Evolutionary conservation across 2,888 invertebrate species (phyloP).

Genomic region (Coleophora deauratella): DNA sequence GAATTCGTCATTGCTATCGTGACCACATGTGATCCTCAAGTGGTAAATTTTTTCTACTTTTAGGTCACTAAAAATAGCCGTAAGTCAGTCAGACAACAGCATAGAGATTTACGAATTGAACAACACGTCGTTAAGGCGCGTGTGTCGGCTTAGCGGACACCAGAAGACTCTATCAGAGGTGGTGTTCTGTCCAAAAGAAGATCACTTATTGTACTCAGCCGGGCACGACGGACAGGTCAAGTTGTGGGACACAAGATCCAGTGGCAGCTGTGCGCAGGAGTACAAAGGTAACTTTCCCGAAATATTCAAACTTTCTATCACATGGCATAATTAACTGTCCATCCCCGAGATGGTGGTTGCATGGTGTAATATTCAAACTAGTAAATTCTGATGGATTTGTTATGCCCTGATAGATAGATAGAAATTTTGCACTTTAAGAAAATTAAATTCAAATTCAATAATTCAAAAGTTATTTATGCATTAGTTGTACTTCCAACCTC

Average conservation of each 20-base stretch:
- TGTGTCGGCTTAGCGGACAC: constrained; percentile 62
- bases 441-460: no score
- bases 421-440: no score
- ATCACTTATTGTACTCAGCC: constrained; percentile 74
- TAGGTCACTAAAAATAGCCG: constrained; percentile 51
- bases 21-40: no score
- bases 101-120: constrained; percentile 56
- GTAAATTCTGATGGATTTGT: no score
- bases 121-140: constrained; percentile 33
- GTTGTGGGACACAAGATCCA: constrained; percentile 77
- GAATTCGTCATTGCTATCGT: no score
- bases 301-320: no score
- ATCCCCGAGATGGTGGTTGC: no score
- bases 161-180: constrained; percentile 66
- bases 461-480: no score
- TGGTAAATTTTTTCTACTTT: constrained; percentile 7
- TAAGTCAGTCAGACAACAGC: constrained; percentile 43
- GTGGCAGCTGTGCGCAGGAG: constrained; percentile 49
- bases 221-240: constrained; percentile 73
- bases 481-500: no score
- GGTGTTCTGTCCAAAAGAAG: constrained; percentile 73
- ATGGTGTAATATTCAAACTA: no score
- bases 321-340: no score
- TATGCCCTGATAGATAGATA: no score
- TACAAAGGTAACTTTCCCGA: constrained; percentile 36